A percentile compares a stretch with the other conserved stretches of the same genome.
phyloP scores from a whole-genome alignment of 2,797 vertebrate species.

The Micromesistius poutassou region DNA sequence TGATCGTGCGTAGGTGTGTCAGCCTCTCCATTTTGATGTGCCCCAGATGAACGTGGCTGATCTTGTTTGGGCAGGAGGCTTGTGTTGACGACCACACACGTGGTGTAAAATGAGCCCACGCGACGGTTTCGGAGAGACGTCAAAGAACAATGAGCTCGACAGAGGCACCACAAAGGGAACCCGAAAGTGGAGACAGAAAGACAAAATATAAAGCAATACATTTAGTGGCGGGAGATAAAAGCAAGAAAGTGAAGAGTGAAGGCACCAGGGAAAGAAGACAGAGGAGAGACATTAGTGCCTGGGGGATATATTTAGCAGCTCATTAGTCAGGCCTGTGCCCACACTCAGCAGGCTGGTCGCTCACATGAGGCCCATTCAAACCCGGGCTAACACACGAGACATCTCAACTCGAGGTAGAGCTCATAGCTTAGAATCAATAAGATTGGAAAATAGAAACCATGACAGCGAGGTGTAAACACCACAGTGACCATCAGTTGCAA shows the following conservation, averaged over 20 bases:
- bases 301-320: constrained; percentile 73
- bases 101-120: constrained; percentile 42
- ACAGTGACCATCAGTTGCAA: no score
- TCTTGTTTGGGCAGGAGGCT: constrained; percentile 53
- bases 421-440: not conserved
- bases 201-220: not conserved
- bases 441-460: not conserved
- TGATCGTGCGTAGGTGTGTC: not conserved
- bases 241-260: constrained; percentile 22
- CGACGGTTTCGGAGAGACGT: not conserved
- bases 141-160: no score
- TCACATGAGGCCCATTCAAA: constrained; percentile 67
- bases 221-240: not conserved
- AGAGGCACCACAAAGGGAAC: not conserved
- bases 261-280: constrained; percentile 24
- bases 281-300: constrained; percentile 57
- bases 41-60: not conserved
- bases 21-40: not conserved
- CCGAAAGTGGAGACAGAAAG: not conserved
- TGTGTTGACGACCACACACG: constrained; percentile 45
- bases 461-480: not conserved
- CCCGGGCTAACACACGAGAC: constrained; percentile 37
- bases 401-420: not conserved
- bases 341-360: constrained; percentile 64
- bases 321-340: constrained; percentile 71